Evolutionary conservation across 2,113 vertebrate genomes (phyloP).

Genomic region (Sciurus niger): DNA sequence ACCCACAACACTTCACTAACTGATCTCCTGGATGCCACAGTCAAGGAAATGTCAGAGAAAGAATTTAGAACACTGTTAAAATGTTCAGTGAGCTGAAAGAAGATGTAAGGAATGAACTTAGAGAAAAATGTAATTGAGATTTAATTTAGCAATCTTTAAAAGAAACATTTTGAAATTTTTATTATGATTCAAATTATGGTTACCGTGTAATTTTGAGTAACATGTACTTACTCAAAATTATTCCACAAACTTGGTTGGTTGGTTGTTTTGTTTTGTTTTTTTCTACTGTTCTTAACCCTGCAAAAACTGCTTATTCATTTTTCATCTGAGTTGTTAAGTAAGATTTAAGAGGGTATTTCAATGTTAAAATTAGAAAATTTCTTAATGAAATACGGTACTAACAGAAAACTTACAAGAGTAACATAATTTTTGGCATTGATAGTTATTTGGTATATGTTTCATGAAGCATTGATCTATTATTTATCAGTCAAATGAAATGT

Average conservation of each 20-base stretch:
- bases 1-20: no score
- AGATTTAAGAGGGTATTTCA: neutral
- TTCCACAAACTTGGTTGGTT: neutral
- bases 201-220: neutral
- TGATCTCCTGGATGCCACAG: no score
- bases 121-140: neutral
- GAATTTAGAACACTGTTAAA: no score
- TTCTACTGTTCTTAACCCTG: neutral
- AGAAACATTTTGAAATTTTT: neutral
- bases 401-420: neutral
- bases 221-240: neutral
- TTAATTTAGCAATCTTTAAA: neutral
- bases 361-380: neutral
- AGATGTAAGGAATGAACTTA: no score
- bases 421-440: neutral
- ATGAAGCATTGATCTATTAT: neutral
- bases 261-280: neutral
- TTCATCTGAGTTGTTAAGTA: neutral
- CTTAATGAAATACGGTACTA: neutral
- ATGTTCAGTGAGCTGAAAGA: no score
- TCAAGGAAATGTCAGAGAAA: no score
- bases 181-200: conserved; percentile 7
- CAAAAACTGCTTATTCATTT: neutral
- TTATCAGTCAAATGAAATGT: neutral
- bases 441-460: neutral